Evolutionary conservation across 1,140 invertebrate genomes (phyloP).

Genomic region (Drosophila kepulauana): DNA sequence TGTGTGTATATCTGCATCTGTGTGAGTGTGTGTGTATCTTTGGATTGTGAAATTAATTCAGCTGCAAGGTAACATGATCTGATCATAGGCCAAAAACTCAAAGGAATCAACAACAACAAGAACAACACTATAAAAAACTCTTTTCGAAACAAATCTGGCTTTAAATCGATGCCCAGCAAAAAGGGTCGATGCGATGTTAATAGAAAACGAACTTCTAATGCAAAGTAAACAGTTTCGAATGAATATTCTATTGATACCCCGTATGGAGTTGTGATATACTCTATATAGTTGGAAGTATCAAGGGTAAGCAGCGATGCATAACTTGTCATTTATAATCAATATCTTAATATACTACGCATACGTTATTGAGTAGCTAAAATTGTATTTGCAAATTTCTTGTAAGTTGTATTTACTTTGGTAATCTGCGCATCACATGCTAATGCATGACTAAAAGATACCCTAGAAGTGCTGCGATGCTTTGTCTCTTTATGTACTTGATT

Average conservation of each 20-base stretch:
- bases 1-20: background rate
- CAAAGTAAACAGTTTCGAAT: background rate
- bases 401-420: too few relatives aligned
- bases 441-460: too few relatives aligned
- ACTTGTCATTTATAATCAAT: too few relatives aligned
- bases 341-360: too few relatives aligned
- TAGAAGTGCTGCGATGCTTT: too few relatives aligned
- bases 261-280: background rate
- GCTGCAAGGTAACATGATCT: conserved; percentile 78
- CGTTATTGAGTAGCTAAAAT: too few relatives aligned
- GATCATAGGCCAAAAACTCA: conserved; percentile 49
- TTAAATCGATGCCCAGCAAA: conserved; percentile 30
- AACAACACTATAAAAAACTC: conserved; percentile 30
- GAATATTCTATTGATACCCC: background rate
- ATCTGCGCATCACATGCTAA: too few relatives aligned
- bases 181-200: conserved; percentile 5
- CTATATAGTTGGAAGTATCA: too few relatives aligned
- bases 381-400: too few relatives aligned
- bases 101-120: conserved; percentile 33
- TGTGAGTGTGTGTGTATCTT: background rate
- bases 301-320: too few relatives aligned
- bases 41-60: conserved; percentile 66
- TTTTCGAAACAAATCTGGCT: conserved; percentile 58
- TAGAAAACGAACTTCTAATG: conserved; percentile 7
- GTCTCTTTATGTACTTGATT: too few relatives aligned